Percentiles rank a stretch among this genome's conserved stretches.
Conservation (phyloP, 1,140 invertebrate genomes). For the Drosophila santomea region DNA sequence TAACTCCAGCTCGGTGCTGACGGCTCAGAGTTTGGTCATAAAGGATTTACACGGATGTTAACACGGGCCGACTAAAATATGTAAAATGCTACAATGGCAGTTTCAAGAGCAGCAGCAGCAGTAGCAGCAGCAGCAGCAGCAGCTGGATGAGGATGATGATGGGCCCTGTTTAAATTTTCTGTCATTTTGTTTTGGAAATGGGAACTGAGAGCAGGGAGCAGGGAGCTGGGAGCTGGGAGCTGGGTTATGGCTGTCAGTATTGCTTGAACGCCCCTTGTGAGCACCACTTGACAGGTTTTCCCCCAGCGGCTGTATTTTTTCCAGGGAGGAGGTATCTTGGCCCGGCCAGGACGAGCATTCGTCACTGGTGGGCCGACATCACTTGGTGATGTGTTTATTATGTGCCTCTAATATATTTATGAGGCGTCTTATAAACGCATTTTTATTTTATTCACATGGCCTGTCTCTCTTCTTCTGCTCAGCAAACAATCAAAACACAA, state of each 20-base stretch:
- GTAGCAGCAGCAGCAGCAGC: neutral
- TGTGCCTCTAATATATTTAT: slow-evolving; percentile 82
- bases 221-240: slow-evolving; percentile 8
- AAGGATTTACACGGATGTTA: slow-evolving; percentile 80
- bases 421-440: slow-evolving; percentile 82
- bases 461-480: slow-evolving; percentile 29
- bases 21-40: slow-evolving; percentile 65
- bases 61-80: slow-evolving; percentile 69
- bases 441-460: slow-evolving; percentile 77
- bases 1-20: slow-evolving; percentile 17
- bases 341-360: slow-evolving; percentile 55
- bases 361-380: slow-evolving; percentile 62
- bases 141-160: neutral
- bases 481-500: slow-evolving; percentile 27
- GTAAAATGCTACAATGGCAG: slow-evolving; percentile 64
- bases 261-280: slow-evolving; percentile 68
- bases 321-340: slow-evolving; percentile 5
- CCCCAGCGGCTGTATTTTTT: slow-evolving; percentile 10
- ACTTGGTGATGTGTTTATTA: slow-evolving; percentile 80
- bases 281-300: slow-evolving; percentile 68
- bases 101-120: slow-evolving; percentile 13
- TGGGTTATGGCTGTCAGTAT: slow-evolving; percentile 57
- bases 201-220: neutral
- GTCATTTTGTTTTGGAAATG: slow-evolving; percentile 57
- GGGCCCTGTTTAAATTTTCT: slow-evolving; percentile 69